Conservation (phyloP, 2,113 vertebrate species). For the Pluvianellus socialis region DNA sequence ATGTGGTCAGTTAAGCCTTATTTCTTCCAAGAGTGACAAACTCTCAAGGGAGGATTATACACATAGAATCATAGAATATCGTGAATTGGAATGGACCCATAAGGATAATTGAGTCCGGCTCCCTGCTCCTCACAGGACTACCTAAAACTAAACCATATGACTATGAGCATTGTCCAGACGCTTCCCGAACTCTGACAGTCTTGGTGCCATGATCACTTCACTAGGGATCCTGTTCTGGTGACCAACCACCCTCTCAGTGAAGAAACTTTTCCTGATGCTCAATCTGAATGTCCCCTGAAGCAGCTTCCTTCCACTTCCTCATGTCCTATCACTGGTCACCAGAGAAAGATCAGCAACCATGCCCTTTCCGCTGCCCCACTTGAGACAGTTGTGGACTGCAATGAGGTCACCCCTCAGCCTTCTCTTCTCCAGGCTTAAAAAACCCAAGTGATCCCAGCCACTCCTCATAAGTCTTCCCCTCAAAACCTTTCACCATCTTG, state of each 20-base stretch:
- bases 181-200: neutral
- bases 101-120: neutral
- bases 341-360: neutral
- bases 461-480: neutral
- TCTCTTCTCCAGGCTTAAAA: neutral
- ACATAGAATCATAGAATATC: neutral
- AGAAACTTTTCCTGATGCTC: neutral
- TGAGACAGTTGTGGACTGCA: neutral
- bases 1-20: neutral
- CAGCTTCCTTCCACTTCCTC: neutral
- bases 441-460: neutral
- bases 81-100: neutral
- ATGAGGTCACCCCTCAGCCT: neutral
- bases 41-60: neutral
- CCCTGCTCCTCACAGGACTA: neutral
- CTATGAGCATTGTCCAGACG: fast-evolving
- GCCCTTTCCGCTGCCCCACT: neutral
- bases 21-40: neutral
- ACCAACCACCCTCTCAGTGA: fast-evolving
- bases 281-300: neutral
- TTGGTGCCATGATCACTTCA: neutral
- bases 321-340: fast-evolving
- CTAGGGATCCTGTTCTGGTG: neutral
- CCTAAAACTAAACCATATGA: neutral
- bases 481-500: neutral